These are phyloP conservation scores for Oligia latruncula DNA, from an alignment of 2,888 invertebrate species.

Conservation along the genomic window DNA sequence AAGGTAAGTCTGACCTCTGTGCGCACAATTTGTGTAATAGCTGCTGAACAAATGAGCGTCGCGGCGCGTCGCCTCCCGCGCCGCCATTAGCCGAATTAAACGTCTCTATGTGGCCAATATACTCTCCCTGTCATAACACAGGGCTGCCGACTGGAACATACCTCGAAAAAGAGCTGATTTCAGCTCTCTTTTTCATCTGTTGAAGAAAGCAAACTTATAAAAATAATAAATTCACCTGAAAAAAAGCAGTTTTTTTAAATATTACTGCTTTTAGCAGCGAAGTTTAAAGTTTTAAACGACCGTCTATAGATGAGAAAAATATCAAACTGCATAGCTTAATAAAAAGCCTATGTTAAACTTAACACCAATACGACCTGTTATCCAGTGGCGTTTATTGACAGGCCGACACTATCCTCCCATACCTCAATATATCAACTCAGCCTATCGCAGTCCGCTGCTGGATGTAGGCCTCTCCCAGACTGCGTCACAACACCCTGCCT, in stretches of 20 bases:
- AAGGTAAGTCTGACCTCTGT: slow-evolving; percentile 38
- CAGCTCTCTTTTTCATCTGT: no score
- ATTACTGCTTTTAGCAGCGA: no score
- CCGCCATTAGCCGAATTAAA: slow-evolving; percentile 82
- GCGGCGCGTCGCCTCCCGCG: slow-evolving; percentile 52
- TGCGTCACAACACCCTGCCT: no score
- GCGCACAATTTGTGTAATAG: slow-evolving; percentile 54
- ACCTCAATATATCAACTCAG: no score
- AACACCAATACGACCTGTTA: not conserved
- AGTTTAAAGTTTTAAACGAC: not conserved
- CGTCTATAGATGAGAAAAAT: not conserved
- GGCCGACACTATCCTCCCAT: not conserved
- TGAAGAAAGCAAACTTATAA: not conserved
- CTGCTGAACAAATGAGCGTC: slow-evolving; percentile 71
- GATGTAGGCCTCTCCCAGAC: no score
- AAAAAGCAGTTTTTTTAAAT: not conserved
- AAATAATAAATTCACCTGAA: not conserved
- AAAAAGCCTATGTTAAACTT: not conserved
- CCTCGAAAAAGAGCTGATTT: not conserved
- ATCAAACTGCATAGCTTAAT: not conserved
- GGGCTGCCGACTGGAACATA: slow-evolving; percentile 38
- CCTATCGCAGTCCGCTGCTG: no score
- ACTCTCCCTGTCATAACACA: slow-evolving; percentile 54
- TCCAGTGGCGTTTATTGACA: not conserved
- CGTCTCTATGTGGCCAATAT: slow-evolving; percentile 70